Evolutionary conservation across 2,888 invertebrate species (phyloP).

Genomic region (Dolichopus griseipennis): DNA sequence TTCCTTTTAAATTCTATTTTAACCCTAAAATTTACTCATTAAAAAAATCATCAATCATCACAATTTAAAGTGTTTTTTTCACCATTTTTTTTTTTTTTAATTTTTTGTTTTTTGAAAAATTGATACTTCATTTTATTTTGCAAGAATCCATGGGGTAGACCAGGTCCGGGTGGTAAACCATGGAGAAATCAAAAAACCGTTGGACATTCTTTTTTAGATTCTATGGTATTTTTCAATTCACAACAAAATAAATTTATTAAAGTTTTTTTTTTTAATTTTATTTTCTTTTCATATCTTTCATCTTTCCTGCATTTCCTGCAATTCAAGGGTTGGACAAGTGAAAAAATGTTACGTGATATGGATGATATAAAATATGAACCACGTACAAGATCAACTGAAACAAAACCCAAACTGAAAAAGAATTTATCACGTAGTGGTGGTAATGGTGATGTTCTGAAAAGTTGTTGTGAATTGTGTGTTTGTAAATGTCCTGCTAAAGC

Average conservation of each 20-base stretch:
- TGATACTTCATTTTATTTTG: constrained; percentile 25
- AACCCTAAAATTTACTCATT: background rate
- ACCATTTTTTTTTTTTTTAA: constrained; percentile 11
- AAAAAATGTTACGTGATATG: constrained; percentile 39
- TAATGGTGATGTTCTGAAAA: constrained; percentile 23
- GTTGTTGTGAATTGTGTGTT: constrained; percentile 37
- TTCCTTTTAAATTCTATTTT: too few species aligned
- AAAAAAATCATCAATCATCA: constrained; percentile 8
- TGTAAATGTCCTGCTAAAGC: constrained; percentile 34
- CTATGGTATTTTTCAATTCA: constrained; percentile 51
- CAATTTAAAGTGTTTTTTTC: background rate
- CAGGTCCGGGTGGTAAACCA: constrained; percentile 53
- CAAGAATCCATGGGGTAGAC: constrained; percentile 38
- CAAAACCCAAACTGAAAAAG: constrained; percentile 32
- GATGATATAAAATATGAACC: constrained; percentile 41
- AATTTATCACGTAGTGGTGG: constrained; percentile 15
- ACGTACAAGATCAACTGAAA: constrained; percentile 36
- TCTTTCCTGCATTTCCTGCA: background rate
- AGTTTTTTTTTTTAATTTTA: constrained; percentile 11
- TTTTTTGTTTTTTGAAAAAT: constrained; percentile 17
- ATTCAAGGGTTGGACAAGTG: constrained; percentile 42
- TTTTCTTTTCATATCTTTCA: background rate
- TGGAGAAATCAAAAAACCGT: constrained; percentile 67
- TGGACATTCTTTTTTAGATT: constrained; percentile 66
- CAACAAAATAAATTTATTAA: constrained; percentile 13